Evolutionary conservation across 2,797 vertebrate species (phyloP).

Genomic region (Melanotaenia trifasciata): DNA sequence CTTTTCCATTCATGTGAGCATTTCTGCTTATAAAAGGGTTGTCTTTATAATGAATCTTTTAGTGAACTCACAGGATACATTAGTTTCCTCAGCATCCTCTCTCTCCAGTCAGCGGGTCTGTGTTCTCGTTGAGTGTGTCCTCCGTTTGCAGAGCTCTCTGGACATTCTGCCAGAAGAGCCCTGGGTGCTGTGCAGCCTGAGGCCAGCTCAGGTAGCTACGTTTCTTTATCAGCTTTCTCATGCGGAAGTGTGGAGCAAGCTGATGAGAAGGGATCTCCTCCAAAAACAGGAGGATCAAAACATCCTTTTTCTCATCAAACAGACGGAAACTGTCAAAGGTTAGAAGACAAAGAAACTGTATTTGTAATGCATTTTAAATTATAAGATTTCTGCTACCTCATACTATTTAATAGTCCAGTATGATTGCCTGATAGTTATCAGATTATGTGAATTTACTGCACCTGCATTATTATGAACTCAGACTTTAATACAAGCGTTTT

Average conservation of each 20-base stretch:
- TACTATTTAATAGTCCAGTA: not conserved
- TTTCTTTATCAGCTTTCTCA: conserved; percentile 64
- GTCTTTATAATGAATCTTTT: not conserved
- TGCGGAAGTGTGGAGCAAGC: conserved; percentile 58
- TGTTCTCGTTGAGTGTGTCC: not conserved
- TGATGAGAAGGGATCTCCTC: conserved; percentile 52
- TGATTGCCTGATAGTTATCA: not conserved
- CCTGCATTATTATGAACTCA: no score
- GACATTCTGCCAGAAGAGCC: conserved; percentile 60
- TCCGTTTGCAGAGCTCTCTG: conserved; percentile 36
- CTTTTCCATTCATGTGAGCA: no score
- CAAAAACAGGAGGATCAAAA: conserved; percentile 69
- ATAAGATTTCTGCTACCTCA: not conserved
- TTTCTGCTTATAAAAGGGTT: not conserved
- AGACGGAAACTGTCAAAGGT: conserved; percentile 49
- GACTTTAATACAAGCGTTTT: no score
- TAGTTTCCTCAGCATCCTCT: not conserved
- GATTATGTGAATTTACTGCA: no score
- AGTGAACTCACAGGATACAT: not conserved
- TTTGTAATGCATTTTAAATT: not conserved
- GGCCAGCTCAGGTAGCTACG: conserved; percentile 67
- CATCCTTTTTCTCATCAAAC: conserved; percentile 67
- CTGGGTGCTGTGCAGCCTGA: conserved; percentile 15
- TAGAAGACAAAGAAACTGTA: not conserved
- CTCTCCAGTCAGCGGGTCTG: not conserved